phyloP scores from a whole-genome alignment of 30 jellyfish, hydroid and myxozoan genomes.

The Haliclystus octoradiatus region DNA sequence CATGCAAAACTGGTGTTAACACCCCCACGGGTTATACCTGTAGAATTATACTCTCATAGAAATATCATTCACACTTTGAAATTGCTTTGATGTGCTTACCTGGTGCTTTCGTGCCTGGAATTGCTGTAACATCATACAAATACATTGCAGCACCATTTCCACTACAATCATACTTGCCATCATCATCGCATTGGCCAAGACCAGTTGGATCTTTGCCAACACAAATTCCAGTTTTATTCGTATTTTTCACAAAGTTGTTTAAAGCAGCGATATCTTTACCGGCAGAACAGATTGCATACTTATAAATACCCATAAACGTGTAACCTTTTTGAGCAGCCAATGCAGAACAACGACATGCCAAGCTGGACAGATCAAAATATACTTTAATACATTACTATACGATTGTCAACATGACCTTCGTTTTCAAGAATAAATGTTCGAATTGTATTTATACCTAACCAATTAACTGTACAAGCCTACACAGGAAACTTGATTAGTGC shows the following conservation, averaged over 20 bases:
- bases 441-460: no score
- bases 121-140: background rate
- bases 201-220: background rate
- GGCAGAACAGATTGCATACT: background rate
- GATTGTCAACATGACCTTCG: no score
- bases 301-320: background rate
- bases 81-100: no score
- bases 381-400: no score
- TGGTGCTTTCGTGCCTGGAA: slow-evolving; percentile 1
- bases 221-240: background rate
- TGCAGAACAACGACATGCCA: slow-evolving; percentile 1
- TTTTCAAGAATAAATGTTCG: no score
- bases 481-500: no score
- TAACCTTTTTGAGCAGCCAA: background rate
- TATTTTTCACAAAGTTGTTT: background rate
- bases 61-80: no score
- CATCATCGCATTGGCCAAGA: background rate
- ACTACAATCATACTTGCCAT: background rate
- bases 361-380: no score
- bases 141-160: background rate
- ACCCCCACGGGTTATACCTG: no score
- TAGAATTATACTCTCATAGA: no score
- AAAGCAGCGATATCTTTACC: background rate
- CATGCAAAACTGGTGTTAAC: no score
- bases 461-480: no score